Percentiles rank a stretch among this genome's conserved stretches.
These are phyloP conservation scores for Actinia tenebrosa DNA, from an alignment of 64 coral and sea anemone species.

Conservation along the genomic window DNA sequence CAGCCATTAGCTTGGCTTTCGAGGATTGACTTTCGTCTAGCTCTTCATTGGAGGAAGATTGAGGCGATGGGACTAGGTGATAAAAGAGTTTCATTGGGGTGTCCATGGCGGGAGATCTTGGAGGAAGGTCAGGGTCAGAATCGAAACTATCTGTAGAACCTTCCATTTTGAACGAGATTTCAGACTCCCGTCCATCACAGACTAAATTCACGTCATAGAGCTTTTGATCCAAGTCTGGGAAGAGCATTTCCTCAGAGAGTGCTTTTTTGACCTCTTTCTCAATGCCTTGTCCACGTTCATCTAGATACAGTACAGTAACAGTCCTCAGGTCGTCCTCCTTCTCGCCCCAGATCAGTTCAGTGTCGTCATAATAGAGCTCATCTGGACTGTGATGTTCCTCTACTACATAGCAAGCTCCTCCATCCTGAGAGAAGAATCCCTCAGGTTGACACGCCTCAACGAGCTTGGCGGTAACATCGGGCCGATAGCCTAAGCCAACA, in stretches of 20 bases:
- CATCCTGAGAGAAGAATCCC: conserved; percentile 8
- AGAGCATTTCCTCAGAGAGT: conserved; percentile 19
- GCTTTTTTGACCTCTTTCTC: not conserved
- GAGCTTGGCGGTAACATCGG: conserved; percentile 43
- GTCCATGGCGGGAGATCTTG: conserved; percentile 65
- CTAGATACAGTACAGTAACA: conserved; percentile 30
- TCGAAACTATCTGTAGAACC: conserved; percentile 26
- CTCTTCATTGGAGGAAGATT: conserved; percentile 88
- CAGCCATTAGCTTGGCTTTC: conserved; percentile 37
- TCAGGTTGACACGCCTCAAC: conserved; percentile 72
- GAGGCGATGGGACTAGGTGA: conserved; percentile 84
- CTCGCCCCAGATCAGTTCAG: conserved; percentile 50
- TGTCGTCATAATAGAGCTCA: conserved; percentile 81
- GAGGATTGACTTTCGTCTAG: conserved; percentile 58
- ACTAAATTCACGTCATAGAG: conserved; percentile 12
- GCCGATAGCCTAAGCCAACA: not conserved
- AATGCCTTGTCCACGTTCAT: conserved; percentile 19
- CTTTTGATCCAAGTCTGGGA: conserved; percentile 59
- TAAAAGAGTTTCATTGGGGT: conserved; percentile 90
- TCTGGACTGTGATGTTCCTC: conserved; percentile 69
- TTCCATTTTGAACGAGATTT: not conserved
- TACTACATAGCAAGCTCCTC: conserved; percentile 36
- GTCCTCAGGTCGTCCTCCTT: conserved; percentile 56
- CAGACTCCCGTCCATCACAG: not conserved
- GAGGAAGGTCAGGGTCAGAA: conserved; percentile 61